Percentiles rank a stretch among this genome's conserved stretches.
phyloP scores from a whole-genome alignment of 2,888 invertebrate species.

The Drosophila suboccidentalis region DNA sequence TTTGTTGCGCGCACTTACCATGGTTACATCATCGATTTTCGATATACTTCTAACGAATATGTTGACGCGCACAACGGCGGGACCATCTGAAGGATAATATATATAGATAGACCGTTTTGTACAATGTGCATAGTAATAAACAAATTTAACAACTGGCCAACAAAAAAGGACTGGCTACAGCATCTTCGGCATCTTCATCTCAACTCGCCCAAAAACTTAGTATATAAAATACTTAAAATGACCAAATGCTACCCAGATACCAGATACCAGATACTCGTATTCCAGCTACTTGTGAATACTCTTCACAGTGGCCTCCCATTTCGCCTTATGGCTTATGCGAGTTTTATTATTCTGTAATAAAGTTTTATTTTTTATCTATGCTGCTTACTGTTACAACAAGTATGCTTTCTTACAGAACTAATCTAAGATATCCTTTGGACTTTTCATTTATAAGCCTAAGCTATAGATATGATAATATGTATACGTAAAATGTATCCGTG shows the following conservation, averaged over 20 bases:
- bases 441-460: constrained; percentile 29
- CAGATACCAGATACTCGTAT: constrained; percentile 1
- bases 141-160: constrained; percentile 64
- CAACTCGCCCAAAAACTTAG: constrained; percentile 51
- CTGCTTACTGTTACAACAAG: constrained; percentile 53
- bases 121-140: constrained; percentile 60
- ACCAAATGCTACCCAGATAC: constrained; percentile 19
- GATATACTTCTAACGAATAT: constrained; percentile 99
- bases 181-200: constrained; percentile 29
- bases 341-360: constrained; percentile 61
- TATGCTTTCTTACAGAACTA: constrained; percentile 54
- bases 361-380: constrained; percentile 58
- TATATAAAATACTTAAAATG: constrained; percentile 56
- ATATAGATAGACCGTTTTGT: constrained; percentile 72
- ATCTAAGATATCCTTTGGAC: constrained; percentile 44
- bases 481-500: constrained; percentile 12
- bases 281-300: constrained; percentile 11
- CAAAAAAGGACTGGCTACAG: constrained; percentile 29
- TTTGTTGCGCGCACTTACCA: constrained; percentile 92
- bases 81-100: constrained; percentile 90
- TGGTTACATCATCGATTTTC: constrained; percentile 99
- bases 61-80: constrained; percentile 98
- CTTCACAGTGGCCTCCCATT: constrained; percentile 19
- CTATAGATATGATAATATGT: constrained; percentile 29
- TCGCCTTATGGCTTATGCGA: constrained; percentile 27